Evolutionary conservation across 1,140 invertebrate genomes (phyloP), one percentile per base, ranked within the genome.

Genomic region (Saccostrea cuccullata): DNA sequence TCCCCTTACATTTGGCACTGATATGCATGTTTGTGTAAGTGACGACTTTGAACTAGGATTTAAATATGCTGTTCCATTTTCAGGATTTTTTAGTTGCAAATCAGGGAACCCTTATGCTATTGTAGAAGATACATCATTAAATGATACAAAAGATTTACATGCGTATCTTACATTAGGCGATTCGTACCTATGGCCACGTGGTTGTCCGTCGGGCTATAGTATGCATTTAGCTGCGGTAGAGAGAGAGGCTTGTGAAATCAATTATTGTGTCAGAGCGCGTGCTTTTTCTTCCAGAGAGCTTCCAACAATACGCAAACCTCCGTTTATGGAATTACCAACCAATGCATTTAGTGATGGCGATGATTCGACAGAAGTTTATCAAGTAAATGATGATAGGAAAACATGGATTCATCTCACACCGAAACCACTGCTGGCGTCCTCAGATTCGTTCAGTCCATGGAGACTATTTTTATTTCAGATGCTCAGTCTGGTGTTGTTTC

Each of bases 81-180:
- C 87, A 30, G 92, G 92, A 20, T 93, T 93, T 84, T 92, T 83
- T 85, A 92, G 91, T 84, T 93, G 92, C 87, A 73, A 58, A n/a
- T 30, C 82, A 15, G 90, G 92, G 13, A 93, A 92, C 82, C 92
- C 92, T 17, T 64, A 92, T 20, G 90, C 89, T 15, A 26, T 86
- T 9, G 23, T 12, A 40, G 85, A 85, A 30, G 30, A 85, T 36
- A 2, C 64, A 60, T 40, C 85, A 40, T 20, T 26, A 23, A 95
- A 2, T 96, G 96, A 88, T 96, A 96, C n/a, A n/a, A n/a, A 0
- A 96, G 30, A 23, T 82, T 40, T 86, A 9, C 30, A 56, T 17
- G n/a, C 86, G 3, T 88, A 64, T 60, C 56, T 89, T 70, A 86
- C 0, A 67, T 56, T 4, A 0, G 70, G 86, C 20, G 90, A 86